Evolutionary conservation across 2,113 vertebrate species (phyloP), one percentile per base, ranked within the genome.

Genomic region (Numenius arquata): DNA sequence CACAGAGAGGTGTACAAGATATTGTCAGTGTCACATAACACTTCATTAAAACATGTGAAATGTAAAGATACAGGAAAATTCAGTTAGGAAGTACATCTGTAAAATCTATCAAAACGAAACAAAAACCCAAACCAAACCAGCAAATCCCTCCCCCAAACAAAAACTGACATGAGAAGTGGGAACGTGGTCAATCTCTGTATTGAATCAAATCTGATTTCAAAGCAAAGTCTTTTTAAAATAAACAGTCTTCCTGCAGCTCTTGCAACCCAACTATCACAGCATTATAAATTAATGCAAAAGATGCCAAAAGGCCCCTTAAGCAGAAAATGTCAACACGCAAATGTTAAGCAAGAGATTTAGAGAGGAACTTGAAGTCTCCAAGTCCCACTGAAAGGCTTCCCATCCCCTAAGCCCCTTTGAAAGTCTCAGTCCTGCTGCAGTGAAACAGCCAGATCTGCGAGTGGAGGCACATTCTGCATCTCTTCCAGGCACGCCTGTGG

Each of bases 241-340:
- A 77, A 29, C 34, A 65, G 25, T 34, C 40, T 53, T 80, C 59
- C 52, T 65, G 56, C 70, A 87, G 25, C 19, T 34, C 90, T 52
- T 62, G 43, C 80, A 87, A 38, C 30, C 58, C 53, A 3, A 0
- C 68, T 66, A 56, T 22, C 53, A 20, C 48, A 66, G 78, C 87
- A 75, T 89, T 93, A 92, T 62, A 68, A 91, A 90, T 85, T 85
- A 38, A 89, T 76, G 73, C 58, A 36, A 48, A 77, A 90, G 72
- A 90, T 65, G 56, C 73, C 62, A 79, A 74, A 80, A 89, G 56
- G 75, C 58, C 88, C 85, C 82, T 63, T 71, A 90, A 90, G 90
- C 90, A 81, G 83, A 65, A 96, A 79, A 94, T 25, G 66, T 93
- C 83, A 87, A 72, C 53, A 41, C 10, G 15, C 25, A 63, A 38